Percentiles rank a stretch among this genome's conserved stretches.
phyloP scores from a whole-genome alignment of 1,140 invertebrate species.

The Araneus ventricosus region DNA sequence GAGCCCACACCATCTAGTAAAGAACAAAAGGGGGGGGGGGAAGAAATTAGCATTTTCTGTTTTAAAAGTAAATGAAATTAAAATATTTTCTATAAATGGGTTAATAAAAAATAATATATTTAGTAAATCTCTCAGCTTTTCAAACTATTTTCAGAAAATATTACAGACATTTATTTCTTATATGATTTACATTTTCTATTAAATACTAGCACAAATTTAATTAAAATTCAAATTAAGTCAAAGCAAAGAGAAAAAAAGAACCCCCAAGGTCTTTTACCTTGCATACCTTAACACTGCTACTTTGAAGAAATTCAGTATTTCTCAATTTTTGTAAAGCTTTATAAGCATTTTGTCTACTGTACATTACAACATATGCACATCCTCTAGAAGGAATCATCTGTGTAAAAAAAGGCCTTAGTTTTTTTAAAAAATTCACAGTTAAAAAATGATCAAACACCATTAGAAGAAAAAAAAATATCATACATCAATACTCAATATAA shows the following conservation, averaged over 20 bases:
- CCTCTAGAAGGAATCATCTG: constrained; percentile 94
- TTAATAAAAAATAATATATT: too few relatives aligned
- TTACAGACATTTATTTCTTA: too few relatives aligned
- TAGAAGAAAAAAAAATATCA: neutral
- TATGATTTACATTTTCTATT: too few relatives aligned
- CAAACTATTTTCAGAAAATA: too few relatives aligned
- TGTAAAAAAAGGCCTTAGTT: constrained; percentile 55
- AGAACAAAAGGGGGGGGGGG: neutral
- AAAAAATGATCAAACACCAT: neutral
- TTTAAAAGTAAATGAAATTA: too few relatives aligned
- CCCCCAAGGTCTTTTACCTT: too few relatives aligned
- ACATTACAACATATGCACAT: constrained; percentile 98
- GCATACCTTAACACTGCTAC: constrained; percentile 38
- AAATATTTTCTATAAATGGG: too few relatives aligned
- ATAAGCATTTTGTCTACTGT: constrained; percentile 93
- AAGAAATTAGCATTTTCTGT: neutral
- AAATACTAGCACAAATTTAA: too few relatives aligned
- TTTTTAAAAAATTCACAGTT: neutral
- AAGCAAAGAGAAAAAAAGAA: too few relatives aligned
- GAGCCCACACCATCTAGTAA: constrained; percentile 94
- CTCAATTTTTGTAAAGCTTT: constrained; percentile 92
- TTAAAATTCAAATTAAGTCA: too few relatives aligned
- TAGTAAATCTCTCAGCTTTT: too few relatives aligned
- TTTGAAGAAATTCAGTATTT: constrained; percentile 89
- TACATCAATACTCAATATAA: constrained; percentile 93